Conservation (phyloP, 2,113 vertebrate species). For the Dolichallabes microphthalmus region DNA sequence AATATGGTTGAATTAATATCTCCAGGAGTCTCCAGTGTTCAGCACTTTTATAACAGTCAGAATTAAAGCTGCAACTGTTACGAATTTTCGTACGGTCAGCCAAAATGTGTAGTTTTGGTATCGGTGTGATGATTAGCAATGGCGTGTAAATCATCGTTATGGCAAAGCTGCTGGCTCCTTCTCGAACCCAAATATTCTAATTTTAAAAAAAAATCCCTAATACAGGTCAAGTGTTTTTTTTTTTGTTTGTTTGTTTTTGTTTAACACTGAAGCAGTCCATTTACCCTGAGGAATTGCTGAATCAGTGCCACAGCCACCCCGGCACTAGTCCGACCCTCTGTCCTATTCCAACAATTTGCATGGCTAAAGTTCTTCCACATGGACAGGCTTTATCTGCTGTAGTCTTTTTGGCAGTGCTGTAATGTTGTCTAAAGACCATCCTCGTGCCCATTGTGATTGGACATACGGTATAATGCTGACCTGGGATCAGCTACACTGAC, state of each 20-base stretch:
- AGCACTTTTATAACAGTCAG: background rate
- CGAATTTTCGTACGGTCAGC: background rate
- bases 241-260: too few species aligned
- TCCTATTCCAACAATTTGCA: constrained; percentile 21
- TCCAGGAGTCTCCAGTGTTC: background rate
- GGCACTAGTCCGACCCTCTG: background rate
- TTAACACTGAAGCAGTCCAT: background rate
- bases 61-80: background rate
- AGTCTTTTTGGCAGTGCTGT: background rate
- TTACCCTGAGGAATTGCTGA: constrained; percentile 3
- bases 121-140: background rate
- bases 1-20: background rate
- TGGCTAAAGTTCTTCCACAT: background rate
- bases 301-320: background rate
- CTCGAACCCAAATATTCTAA: background rate
- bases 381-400: background rate
- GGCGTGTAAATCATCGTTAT: background rate
- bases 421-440: background rate
- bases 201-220: background rate
- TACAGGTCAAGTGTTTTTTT: background rate
- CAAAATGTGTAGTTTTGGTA: background rate
- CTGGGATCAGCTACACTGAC: constrained; percentile 5
- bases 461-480: background rate
- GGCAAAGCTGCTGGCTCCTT: background rate
- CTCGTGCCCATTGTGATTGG: background rate